These are phyloP conservation scores for Xenops minutus DNA, from an alignment of 2,797 vertebrate species.

Conservation along the genomic window DNA sequence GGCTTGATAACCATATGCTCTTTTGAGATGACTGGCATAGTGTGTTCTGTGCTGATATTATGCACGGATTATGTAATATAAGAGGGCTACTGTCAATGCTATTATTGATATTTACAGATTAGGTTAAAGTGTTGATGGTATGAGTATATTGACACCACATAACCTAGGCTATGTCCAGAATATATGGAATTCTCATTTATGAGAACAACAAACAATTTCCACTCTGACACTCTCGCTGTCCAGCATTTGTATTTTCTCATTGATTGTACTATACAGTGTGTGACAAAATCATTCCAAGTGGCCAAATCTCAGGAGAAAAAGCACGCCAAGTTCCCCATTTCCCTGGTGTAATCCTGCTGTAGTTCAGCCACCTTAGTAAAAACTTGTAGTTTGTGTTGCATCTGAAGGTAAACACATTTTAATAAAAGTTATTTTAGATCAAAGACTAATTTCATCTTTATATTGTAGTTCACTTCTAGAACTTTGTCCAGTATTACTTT, in stretches of 20 bases:
- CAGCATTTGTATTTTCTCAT: not conserved
- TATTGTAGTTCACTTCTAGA: not conserved
- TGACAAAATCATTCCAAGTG: not conserved
- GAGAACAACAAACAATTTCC: not conserved
- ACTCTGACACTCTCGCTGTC: not conserved
- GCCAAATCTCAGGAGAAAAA: not conserved
- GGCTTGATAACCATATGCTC: not conserved
- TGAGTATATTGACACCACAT: not conserved
- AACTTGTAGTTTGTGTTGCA: not conserved
- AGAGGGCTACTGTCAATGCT: not conserved
- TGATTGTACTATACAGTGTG: not conserved
- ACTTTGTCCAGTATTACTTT: not conserved
- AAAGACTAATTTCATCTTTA: not conserved
- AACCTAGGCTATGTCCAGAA: not conserved
- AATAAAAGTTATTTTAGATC: no score
- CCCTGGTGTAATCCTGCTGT: not conserved
- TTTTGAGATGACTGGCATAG: not conserved
- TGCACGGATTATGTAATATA: rapidly evolving
- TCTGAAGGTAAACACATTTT: no score
- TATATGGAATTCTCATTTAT: not conserved
- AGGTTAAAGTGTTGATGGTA: not conserved
- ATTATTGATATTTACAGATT: not conserved
- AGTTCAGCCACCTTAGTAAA: not conserved
- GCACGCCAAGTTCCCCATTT: not conserved
- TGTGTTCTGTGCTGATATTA: not conserved